Base-by-base conservation (phyloP, 2,113 vertebrate species). In the Trinectes maculatus region DNA sequence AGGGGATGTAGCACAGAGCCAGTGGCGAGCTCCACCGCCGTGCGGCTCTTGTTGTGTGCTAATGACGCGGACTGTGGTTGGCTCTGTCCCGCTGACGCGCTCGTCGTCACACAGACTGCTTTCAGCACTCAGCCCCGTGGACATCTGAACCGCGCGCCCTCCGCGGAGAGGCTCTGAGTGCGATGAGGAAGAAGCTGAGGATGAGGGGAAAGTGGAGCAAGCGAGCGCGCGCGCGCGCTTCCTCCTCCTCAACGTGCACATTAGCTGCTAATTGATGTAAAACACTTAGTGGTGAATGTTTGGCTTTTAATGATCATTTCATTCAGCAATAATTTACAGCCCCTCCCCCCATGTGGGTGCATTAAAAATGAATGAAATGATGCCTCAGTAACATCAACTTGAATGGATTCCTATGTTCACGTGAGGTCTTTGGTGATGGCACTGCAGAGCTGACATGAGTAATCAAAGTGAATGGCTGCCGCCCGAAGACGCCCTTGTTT, bases 11-110 rank as follows among this genome's bases (percentile, higher is more conserved):
- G 26, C 24, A 55, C 39, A 71, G 72, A 78, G 79, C 58, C 68
- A 73, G 51, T 37, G 47, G 44, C 55, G 83, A 74, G 79, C 81
- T 55, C 53, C 79, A 13, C 74, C 52, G 63, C 67, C 57, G 71
- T 70, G 6, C 29, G 65, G 62, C 58, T 74, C 70, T 78, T 87
- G 71, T 71, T 60, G 77, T 87, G 84, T 61, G 78, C 80, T 56
- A 58, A 86, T 88, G 88, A 88, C 69, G 89, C 79, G 42, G 66
- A 72, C 73, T 66, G 79, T 83, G 82, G 85, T 85, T 88, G 85
- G 88, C 73, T 90, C 71, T 56, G 71, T 79, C 55, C 69, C 18
- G 67, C 79, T 85, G 87, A 91, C 87, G 85, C 66, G 69, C 68
- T 13, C 78, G n/a, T 86, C 91, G 87, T 91, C 86, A 90, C 71